Evolutionary conservation across 2,113 vertebrate genomes (phyloP).

Genomic region (rabbit (Oryctolagus cuniculus)): DNA sequence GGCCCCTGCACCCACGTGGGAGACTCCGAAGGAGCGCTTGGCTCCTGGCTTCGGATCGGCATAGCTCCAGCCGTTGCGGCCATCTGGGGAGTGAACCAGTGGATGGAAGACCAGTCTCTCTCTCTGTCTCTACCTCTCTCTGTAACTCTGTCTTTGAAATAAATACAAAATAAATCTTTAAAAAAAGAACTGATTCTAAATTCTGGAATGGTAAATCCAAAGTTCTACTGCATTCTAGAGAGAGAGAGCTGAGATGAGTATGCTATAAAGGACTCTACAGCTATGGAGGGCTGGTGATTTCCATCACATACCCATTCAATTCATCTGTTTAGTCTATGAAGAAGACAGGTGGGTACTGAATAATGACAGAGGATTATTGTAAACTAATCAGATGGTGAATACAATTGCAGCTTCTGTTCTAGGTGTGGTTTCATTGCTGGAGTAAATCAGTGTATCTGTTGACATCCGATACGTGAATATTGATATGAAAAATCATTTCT

Average conservation of each 20-base stretch:
- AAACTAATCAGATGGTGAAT: background rate
- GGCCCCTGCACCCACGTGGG: no score
- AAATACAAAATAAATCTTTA: no score
- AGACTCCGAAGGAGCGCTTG: no score
- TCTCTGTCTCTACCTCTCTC: no score
- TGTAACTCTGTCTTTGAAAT: no score
- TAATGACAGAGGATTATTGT: conserved; percentile 27
- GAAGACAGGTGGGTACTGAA: background rate
- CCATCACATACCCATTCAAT: background rate
- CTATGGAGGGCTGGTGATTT: background rate
- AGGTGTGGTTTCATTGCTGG: conserved; percentile 22
- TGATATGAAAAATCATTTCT: conserved; percentile 10
- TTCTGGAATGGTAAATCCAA: background rate
- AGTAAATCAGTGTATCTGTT: conserved; percentile 4
- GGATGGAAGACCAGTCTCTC: no score
- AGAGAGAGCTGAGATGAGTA: background rate
- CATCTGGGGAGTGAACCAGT: no score
- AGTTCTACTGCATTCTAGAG: background rate
- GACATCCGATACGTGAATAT: background rate
- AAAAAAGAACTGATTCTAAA: background rate
- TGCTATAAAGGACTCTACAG: background rate
- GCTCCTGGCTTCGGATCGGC: no score
- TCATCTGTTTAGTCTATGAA: background rate
- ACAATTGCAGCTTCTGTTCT: background rate
- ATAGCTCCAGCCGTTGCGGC: no score